Conservation (phyloP, 2,888 invertebrate species). For the Sinodicranocentrus sp. region DNA sequence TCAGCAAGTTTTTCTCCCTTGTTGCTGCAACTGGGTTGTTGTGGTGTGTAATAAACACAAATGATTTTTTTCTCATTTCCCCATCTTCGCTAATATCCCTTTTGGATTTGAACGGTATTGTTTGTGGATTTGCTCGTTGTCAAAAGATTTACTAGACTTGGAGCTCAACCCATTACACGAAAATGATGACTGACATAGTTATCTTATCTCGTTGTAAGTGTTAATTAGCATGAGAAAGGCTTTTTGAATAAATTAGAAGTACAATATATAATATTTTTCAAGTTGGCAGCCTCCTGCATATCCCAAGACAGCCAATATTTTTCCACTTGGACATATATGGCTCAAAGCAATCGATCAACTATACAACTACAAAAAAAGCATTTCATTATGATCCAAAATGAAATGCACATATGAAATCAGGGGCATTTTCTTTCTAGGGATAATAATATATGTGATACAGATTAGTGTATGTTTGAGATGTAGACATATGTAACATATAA, state of each 20-base stretch:
- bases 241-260: conserved; percentile 39
- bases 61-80: too few species aligned
- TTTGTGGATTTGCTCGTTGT: too few species aligned
- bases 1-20: conserved; percentile 14
- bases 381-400: background rate
- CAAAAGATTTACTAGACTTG: too few species aligned
- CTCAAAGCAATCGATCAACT: conserved; percentile 63
- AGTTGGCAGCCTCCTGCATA: background rate
- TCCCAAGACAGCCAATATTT: conserved; percentile 47
- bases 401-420: too few species aligned
- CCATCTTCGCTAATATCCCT: too few species aligned
- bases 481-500: too few species aligned
- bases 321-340: conserved; percentile 56
- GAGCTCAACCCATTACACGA: background rate
- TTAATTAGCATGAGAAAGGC: conserved; percentile 66
- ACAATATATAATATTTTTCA: background rate
- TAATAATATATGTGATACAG: too few species aligned
- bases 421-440: too few species aligned
- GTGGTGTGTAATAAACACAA: too few species aligned
- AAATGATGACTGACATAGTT: conserved; percentile 29
- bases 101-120: too few species aligned
- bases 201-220: conserved; percentile 50
- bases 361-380: conserved; percentile 19
- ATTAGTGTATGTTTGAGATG: too few species aligned
- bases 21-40: too few species aligned